Evolutionary conservation across 1,140 invertebrate genomes (phyloP).

Genomic region (Episyrphus balteatus): DNA sequence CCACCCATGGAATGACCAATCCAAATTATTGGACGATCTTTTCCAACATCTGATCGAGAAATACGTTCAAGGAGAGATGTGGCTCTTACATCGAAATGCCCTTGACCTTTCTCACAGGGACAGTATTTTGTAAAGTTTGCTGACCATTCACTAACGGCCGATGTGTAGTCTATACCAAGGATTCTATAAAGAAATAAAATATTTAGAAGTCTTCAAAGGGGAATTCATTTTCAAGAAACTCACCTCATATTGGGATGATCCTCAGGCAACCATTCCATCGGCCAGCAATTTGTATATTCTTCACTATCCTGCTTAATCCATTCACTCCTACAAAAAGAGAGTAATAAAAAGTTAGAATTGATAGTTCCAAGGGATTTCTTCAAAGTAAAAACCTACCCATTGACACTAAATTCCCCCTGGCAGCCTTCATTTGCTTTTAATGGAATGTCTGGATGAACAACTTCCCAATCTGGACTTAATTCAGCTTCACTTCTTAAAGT

Average conservation of each 20-base stretch:
- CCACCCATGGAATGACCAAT: constrained; percentile 77
- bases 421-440: constrained; percentile 21
- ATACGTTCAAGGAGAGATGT: constrained; percentile 51
- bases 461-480: constrained; percentile 32
- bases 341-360: neutral
- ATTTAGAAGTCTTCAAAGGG: neutral
- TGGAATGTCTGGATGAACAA: constrained; percentile 33
- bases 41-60: constrained; percentile 51
- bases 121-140: constrained; percentile 36
- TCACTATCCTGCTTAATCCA: constrained; percentile 31
- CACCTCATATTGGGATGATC: constrained; percentile 42
- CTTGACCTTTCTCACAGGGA: constrained; percentile 37
- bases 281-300: constrained; percentile 57
- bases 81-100: constrained; percentile 46
- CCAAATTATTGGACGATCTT: constrained; percentile 56
- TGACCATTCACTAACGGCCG: constrained; percentile 34
- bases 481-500: constrained; percentile 23
- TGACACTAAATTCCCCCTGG: constrained; percentile 23
- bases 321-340: no score
- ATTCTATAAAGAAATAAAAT: constrained; percentile 12
- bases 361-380: no score
- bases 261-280: constrained; percentile 62
- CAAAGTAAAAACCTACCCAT: constrained; percentile 12
- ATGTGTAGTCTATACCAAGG: constrained; percentile 35
- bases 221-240: neutral